Base-by-base conservation (phyloP, 35 echinoderm and acorn worm species). In the Apostichopus parvimensis region DNA sequence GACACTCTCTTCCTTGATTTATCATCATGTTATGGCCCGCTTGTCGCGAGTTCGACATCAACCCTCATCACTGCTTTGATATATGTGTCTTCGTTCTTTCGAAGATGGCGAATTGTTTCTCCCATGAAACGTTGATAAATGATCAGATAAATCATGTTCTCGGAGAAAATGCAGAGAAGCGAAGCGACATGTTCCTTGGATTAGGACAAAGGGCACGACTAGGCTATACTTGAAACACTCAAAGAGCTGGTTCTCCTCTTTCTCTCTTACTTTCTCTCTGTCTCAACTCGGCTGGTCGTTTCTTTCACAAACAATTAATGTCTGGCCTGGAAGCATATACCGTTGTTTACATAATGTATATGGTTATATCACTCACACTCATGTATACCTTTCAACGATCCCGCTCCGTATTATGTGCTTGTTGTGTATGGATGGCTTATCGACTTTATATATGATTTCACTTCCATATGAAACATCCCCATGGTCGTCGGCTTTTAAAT, bases 11-110 rank as follows among this genome's bases (percentile, higher is more conserved):
- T 5, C 17, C 2, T 14, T 84, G 81, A 84, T 84, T 84, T 84
- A 84, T 59, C 54, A 18, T 13, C 55, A 54, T 84, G 81, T 84
- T 84, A 84, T 84, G 81, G 81, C 54, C 81, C 55, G 28, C 17
- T 84, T 84, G 81, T 84, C 81, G 57, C 81, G 81, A 54, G 81
- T 58, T 84, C 81, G 71, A 75, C 81, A 84, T 58, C 21, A 54
- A 59, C 81, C 25, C 54, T 56, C 17, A 84, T 84, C 81, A 9
- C 81, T 17, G 14, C 24, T 58, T 56, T 84, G 81, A 84, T 58
- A 58, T 84, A 84, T 84, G 81, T 58, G 81, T 59, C 14, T 59
- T 84, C 13, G 24, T 13, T 6, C 81, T 18, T 17, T n/a, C 14
- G 81, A 84, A 84, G 81, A 84, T 84, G 55, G 81, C 55, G 54